Conservation (phyloP, 1,140 invertebrate species). For the Brachionus rubens region DNA sequence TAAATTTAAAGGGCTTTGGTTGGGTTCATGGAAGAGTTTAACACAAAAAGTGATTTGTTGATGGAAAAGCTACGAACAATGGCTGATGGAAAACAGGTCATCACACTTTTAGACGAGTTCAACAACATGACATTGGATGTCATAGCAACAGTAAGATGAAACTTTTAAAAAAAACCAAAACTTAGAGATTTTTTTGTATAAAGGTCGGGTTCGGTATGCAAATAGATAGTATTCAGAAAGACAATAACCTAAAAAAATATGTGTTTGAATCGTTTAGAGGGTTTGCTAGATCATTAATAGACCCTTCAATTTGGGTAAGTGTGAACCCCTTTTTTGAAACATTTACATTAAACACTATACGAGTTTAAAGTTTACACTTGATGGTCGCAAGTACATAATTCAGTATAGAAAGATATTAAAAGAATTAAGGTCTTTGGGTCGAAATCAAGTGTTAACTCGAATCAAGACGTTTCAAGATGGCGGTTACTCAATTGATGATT, state of each 20-base stretch:
- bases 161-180: too few species aligned
- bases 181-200: too few species aligned
- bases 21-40: background rate
- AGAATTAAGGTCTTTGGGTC: background rate
- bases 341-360: too few species aligned
- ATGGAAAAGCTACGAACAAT: slow-evolving; percentile 5
- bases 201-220: slow-evolving; percentile 36
- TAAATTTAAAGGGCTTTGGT: background rate
- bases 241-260: slow-evolving; percentile 26
- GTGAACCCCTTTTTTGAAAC: too few species aligned
- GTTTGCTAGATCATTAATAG: background rate
- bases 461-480: slow-evolving; percentile 19
- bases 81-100: background rate
- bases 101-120: slow-evolving; percentile 1
- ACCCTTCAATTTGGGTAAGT: background rate
- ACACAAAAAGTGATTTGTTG: background rate
- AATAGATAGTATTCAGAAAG: background rate
- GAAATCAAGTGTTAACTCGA: slow-evolving; percentile 2
- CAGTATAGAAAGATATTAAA: background rate
- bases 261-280: background rate
- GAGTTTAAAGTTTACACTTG: background rate
- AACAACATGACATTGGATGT: slow-evolving; percentile 43
- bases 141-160: background rate
- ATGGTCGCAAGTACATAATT: background rate
- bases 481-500: background rate